Evolutionary conservation across 2,113 vertebrate species (phyloP), one percentile per base, ranked within the genome.

Genomic region (Struthidea cinerea): DNA sequence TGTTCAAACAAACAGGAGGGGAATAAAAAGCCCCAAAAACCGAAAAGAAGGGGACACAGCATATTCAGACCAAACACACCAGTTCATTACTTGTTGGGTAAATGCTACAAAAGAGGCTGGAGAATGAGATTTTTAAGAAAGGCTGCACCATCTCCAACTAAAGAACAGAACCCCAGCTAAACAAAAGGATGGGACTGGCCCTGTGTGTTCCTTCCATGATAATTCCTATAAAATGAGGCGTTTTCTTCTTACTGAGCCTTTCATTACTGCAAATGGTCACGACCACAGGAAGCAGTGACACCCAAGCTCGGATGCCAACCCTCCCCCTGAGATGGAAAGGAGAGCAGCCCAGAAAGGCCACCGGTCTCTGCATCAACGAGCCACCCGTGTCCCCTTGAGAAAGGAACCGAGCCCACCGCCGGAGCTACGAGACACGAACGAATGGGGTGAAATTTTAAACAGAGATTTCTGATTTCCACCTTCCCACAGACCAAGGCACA

Each of bases 381-480:
- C 10, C 35, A 55, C 33, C 4, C 16, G 2, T 18, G 22, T 13
- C 15, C 14, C 52, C 76, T 16, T 21, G 39, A 80, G 30, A 84
- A 33, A 64, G 46, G 27, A 64, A 49, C 14, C 0, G 0, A 49
- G 60, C 7, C 17, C 39, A 18, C 1, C 1, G 3, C 13, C 3
- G 27, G n/a, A 64, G 41, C 55, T 27, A 13, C 0, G 32, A 35
- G 41, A 44, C 27, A 61, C 0, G 0, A 39, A 33, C n/a, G 23
- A 11, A 53, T 11, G 28, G 42, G 8, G 15, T 20, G 44, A 71
- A 37, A 33, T 46, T 87, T 64, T 11, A 52, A 81, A 67, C 10
- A 18, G 22, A 24, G 55, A 52, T 26, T 59, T 55, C 52, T 41
- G 24, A n/a, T 74, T 50, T 30, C 21, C 39, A 68, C 30, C 12